Evolutionary conservation across 2,797 vertebrate species (phyloP).

Genomic region (Selene dorsalis): DNA sequence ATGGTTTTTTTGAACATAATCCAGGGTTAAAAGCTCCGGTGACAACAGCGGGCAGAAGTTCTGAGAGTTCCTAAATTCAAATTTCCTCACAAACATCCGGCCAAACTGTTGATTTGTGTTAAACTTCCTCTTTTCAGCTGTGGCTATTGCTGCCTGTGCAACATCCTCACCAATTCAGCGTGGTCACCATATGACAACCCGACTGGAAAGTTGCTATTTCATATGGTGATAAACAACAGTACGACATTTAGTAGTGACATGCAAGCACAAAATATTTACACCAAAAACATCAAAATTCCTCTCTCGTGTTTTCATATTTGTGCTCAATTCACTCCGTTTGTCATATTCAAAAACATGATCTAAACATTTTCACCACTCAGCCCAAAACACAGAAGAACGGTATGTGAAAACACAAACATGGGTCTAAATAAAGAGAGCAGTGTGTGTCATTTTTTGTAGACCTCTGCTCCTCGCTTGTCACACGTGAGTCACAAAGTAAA

Average conservation of each 20-base stretch:
- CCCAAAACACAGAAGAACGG: neutral
- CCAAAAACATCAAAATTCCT: neutral
- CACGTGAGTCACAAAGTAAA: constrained; percentile 33
- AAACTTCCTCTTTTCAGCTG: constrained; percentile 1
- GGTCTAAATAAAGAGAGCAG: constrained; percentile 3
- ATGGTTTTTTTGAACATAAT: constrained; percentile 1
- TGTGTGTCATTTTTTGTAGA: neutral
- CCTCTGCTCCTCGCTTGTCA: neutral
- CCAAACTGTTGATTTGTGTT: constrained; percentile 8
- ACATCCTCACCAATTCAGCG: neutral
- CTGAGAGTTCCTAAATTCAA: constrained; percentile 20
- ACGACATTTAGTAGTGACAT: neutral
- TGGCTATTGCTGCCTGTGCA: neutral
- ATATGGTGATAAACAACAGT: neutral
- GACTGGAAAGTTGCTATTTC: neutral
- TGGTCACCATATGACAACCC: neutral
- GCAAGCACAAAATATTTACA: neutral
- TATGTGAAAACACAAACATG: neutral
- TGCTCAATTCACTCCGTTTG: constrained; percentile 42
- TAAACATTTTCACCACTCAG: constrained; percentile 21
- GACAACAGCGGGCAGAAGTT: constrained; percentile 9
- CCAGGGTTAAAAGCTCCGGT: neutral
- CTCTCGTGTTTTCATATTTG: neutral
- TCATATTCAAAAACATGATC: constrained; percentile 2
- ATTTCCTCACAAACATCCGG: constrained; percentile 37